phyloP scores from a whole-genome alignment of 1,140 invertebrate genomes.

The Agrypnia vestita region DNA sequence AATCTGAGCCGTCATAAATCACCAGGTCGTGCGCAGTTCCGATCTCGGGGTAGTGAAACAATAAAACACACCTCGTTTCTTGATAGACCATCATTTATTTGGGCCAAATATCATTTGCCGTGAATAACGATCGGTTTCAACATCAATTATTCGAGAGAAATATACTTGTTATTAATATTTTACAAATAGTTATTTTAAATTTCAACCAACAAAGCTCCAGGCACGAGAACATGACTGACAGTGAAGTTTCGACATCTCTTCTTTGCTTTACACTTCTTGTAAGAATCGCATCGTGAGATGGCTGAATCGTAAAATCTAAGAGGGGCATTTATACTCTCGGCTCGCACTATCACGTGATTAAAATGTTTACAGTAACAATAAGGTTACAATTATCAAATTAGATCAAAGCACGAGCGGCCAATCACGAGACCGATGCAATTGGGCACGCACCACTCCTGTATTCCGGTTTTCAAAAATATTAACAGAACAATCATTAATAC shows the following conservation, averaged over 20 bases:
- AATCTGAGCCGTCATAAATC: constrained; percentile 51
- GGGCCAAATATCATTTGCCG: constrained; percentile 52
- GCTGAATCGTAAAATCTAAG: constrained; percentile 31
- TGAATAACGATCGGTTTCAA: constrained; percentile 60
- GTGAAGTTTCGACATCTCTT: neutral
- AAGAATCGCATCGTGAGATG: constrained; percentile 53
- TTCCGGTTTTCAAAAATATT: neutral
- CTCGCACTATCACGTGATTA: constrained; percentile 48
- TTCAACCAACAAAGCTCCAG: constrained; percentile 19
- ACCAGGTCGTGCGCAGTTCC: constrained; percentile 47
- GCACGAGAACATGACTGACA: constrained; percentile 26
- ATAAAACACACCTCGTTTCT: constrained; percentile 58
- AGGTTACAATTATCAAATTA: constrained; percentile 45
- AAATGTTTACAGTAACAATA: constrained; percentile 49
- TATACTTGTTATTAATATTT: constrained; percentile 29
- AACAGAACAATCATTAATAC: neutral
- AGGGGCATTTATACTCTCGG: neutral
- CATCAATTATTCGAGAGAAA: constrained; percentile 51
- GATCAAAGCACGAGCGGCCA: constrained; percentile 48
- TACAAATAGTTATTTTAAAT: constrained; percentile 12
- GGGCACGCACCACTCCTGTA: neutral
- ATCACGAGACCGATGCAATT: neutral
- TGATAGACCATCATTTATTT: constrained; percentile 52
- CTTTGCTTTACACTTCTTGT: constrained; percentile 28
- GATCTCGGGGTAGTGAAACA: constrained; percentile 28